A percentile compares a stretch with the other conserved stretches of the same genome.
Evolutionary conservation across 2,797 vertebrate genomes (phyloP).

Genomic region (Parauchenoglanis punctatus): DNA sequence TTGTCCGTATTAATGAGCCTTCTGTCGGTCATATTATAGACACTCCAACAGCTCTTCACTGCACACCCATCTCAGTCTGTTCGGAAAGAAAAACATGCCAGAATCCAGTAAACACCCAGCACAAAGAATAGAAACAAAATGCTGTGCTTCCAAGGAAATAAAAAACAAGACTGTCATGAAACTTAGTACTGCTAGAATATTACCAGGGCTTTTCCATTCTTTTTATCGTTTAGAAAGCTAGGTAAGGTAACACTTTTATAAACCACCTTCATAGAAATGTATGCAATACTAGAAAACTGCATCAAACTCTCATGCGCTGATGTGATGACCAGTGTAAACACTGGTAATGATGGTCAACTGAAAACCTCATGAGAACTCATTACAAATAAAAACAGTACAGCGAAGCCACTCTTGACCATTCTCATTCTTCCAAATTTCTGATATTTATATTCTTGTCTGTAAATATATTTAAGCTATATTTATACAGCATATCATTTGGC

Average conservation of each 20-base stretch:
- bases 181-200: not conserved
- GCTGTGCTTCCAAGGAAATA: not conserved
- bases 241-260: not conserved
- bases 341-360: not conserved
- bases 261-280: not conserved
- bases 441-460: not conserved
- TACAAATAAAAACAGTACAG: not conserved
- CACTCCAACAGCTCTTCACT: not conserved
- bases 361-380: not conserved
- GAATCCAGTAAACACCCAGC: not conserved
- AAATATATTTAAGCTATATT: too few relatives aligned
- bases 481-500: not conserved
- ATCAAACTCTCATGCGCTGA: not conserved
- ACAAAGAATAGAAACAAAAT: not conserved
- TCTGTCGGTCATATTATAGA: not conserved
- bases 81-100: not conserved
- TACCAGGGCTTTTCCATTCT: not conserved
- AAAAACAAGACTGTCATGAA: not conserved
- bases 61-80: not conserved
- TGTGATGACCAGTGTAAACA: not conserved
- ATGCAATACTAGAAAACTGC: not conserved
- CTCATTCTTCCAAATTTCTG: not conserved
- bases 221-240: not conserved
- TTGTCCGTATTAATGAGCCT: not conserved
- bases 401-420: not conserved